phyloP scores from a whole-genome alignment of 2,797 vertebrate genomes.

The Schizopygopsis pylzovi region DNA sequence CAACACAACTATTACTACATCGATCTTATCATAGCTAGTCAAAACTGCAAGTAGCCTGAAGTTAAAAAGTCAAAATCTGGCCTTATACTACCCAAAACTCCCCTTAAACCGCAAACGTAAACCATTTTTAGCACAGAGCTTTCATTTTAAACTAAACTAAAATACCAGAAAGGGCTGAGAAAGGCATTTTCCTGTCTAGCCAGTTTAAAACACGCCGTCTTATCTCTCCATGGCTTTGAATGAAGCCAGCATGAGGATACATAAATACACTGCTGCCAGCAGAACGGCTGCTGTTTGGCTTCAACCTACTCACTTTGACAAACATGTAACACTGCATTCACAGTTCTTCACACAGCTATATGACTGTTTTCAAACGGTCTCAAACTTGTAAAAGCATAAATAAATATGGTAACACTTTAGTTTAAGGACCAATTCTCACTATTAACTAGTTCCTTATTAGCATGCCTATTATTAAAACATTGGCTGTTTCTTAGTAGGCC shows the following conservation, averaged over 20 bases:
- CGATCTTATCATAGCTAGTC: background rate
- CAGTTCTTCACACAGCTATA: slow-evolving; percentile 1
- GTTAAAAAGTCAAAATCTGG: background rate
- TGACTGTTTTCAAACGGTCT: background rate
- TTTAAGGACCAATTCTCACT: background rate
- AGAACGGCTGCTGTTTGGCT: slow-evolving; percentile 29
- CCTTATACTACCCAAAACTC: background rate
- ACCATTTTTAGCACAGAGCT: background rate
- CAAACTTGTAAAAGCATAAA: background rate
- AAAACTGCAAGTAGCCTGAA: background rate
- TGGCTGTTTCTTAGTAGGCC: too few relatives aligned
- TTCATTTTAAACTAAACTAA: slow-evolving; percentile 46
- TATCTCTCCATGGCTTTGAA: slow-evolving; percentile 65
- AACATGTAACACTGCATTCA: slow-evolving; percentile 17
- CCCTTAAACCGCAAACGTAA: background rate
- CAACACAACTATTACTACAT: background rate
- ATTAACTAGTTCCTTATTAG: background rate
- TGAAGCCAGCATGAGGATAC: slow-evolving; percentile 61
- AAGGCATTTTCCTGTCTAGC: slow-evolving; percentile 62
- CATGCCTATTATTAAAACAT: too few relatives aligned
- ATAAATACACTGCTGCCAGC: slow-evolving; percentile 63
- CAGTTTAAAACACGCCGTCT: slow-evolving; percentile 58
- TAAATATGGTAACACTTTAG: background rate
- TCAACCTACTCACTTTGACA: slow-evolving; percentile 53
- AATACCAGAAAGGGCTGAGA: slow-evolving; percentile 50